Conservation (phyloP, 2,888 invertebrate species). For the Eupeodes luniger region DNA sequence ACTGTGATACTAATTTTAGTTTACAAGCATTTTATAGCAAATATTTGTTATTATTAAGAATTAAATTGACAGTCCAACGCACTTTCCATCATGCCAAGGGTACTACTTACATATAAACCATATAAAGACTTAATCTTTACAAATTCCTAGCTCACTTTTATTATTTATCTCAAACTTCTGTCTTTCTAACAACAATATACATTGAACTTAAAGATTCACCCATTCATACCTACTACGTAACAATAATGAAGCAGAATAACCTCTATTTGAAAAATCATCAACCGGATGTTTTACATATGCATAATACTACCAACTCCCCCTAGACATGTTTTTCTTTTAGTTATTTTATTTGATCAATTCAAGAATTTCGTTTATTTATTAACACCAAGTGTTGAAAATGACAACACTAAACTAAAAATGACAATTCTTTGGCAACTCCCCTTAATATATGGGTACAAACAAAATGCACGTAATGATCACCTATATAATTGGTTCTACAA, state of each 20-base stretch:
- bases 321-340: slow-evolving; percentile 7
- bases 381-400: slow-evolving; percentile 62
- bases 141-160: no score
- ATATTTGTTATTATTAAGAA: no score
- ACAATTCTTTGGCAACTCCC: slow-evolving; percentile 53
- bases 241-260: background rate
- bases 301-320: background rate
- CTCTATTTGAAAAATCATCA: background rate
- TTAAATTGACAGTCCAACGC: no score
- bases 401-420: slow-evolving; percentile 60
- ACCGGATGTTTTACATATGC: background rate
- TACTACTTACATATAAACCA: no score
- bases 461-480: background rate
- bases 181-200: no score
- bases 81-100: no score
- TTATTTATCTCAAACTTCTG: no score
- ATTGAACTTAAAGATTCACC: no score
- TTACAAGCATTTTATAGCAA: no score
- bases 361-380: slow-evolving; percentile 61
- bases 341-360: slow-evolving; percentile 24
- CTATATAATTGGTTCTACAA: background rate
- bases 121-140: no score
- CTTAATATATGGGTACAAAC: slow-evolving; percentile 1
- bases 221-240: no score
- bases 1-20: no score